A percentile compares a stretch with the other conserved stretches of the same genome.
Conservation (phyloP, 37 sponge, comb jelly and placozoan species). For the Bolinopsis microptera region DNA sequence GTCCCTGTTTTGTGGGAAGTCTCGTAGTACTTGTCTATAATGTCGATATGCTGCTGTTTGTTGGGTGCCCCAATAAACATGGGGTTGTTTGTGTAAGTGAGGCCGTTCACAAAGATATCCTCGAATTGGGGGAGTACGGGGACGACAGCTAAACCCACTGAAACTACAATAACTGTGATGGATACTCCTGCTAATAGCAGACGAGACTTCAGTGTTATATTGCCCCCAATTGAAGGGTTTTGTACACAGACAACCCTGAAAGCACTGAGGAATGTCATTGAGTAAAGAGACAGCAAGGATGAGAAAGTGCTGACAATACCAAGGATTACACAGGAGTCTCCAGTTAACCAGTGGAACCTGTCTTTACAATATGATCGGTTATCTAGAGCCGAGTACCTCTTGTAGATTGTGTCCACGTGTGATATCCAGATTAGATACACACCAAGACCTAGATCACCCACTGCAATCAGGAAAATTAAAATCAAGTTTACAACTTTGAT, state of each 20-base stretch:
- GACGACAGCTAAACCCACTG: neutral
- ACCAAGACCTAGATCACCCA: neutral
- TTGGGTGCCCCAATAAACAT: neutral
- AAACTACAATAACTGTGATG: neutral
- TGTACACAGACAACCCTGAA: neutral
- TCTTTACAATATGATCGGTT: neutral
- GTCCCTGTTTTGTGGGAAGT: neutral
- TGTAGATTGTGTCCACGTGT: neutral
- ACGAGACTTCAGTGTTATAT: neutral
- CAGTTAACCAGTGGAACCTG: constrained; percentile 6
- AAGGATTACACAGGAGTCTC: neutral
- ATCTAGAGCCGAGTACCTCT: neutral
- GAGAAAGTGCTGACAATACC: neutral
- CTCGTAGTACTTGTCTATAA: neutral
- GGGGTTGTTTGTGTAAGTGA: neutral
- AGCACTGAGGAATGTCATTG: neutral
- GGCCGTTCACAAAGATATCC: neutral
- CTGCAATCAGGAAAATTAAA: neutral
- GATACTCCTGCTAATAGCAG: neutral
- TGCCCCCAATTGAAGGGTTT: neutral
- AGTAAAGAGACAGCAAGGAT: constrained; percentile 20
- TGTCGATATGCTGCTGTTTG: neutral
- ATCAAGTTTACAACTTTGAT: neutral
- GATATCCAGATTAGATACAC: neutral
- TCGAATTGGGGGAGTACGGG: neutral